Evolutionary conservation across 2,113 vertebrate species (phyloP).

Genomic region (Microtus richardsoni): DNA sequence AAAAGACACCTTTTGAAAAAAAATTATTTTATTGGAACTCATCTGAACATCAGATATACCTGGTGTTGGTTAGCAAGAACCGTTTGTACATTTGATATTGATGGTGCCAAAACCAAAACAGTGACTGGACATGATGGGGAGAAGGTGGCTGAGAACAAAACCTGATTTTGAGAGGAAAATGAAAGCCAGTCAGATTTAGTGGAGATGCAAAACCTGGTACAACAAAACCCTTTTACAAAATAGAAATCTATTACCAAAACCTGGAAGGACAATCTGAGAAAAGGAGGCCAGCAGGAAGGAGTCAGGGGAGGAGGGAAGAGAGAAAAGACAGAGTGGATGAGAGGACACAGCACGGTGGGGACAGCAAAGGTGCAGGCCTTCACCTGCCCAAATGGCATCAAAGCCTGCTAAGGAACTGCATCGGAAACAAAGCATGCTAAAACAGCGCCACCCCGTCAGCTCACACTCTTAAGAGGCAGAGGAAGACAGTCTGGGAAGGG

Average conservation of each 20-base stretch:
- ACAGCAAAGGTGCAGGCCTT: slow-evolving; percentile 82
- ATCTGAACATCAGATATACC: slow-evolving; percentile 97
- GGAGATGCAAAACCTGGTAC: slow-evolving; percentile 86
- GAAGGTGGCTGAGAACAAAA: slow-evolving; percentile 69
- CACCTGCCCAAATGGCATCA: slow-evolving; percentile 84
- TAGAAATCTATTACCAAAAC: slow-evolving; percentile 86
- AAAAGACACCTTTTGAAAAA: slow-evolving; percentile 88
- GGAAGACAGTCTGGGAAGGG: slow-evolving; percentile 70
- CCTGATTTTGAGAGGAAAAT: slow-evolving; percentile 73
- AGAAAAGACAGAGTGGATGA: slow-evolving; percentile 58
- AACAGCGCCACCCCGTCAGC: slow-evolving; percentile 60
- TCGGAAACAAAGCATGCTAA: slow-evolving; percentile 78
- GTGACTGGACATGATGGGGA: slow-evolving; percentile 85
- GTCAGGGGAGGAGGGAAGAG: neutral
- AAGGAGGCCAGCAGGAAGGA: slow-evolving; percentile 61
- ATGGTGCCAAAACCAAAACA: slow-evolving; percentile 92
- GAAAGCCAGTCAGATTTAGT: slow-evolving; percentile 84
- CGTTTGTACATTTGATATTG: slow-evolving; percentile 93
- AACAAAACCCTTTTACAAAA: slow-evolving; percentile 89
- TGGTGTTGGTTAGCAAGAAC: slow-evolving; percentile 94
- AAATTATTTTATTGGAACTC: slow-evolving; percentile 93
- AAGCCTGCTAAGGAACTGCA: slow-evolving; percentile 77
- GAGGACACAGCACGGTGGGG: slow-evolving; percentile 62
- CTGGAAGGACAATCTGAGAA: slow-evolving; percentile 74
- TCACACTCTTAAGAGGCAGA: slow-evolving; percentile 6